Conservation (phyloP, 2,888 invertebrate genomes). For the Lepeophtheirus nordmannii region DNA sequence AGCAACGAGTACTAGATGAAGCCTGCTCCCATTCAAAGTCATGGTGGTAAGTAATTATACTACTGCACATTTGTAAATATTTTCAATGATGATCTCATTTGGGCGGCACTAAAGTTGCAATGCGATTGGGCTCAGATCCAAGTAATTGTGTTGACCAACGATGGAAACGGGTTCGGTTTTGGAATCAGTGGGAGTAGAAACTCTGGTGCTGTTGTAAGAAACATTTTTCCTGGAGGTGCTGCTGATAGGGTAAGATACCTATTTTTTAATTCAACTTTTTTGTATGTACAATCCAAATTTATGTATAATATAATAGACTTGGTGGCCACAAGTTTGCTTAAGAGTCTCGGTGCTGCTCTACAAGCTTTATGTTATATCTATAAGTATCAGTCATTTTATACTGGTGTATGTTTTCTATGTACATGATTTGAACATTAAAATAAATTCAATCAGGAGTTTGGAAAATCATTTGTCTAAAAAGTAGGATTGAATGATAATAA, state of each 20-base stretch:
- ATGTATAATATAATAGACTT: neutral
- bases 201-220: conserved; percentile 24
- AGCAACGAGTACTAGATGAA: conserved; percentile 3
- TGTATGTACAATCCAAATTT: neutral
- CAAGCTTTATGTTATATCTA: no score
- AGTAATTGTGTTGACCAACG: conserved; percentile 23
- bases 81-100: no score
- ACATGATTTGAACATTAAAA: no score
- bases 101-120: conserved; percentile 20
- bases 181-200: conserved; percentile 24
- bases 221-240: conserved; percentile 25
- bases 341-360: neutral
- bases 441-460: no score
- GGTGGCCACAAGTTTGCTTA: no score
- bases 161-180: conserved; percentile 25
- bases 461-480: no score
- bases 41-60: conserved; percentile 16
- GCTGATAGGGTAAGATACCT: conserved; percentile 22
- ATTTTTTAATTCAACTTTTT: neutral
- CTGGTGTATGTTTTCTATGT: no score
- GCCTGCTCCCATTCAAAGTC: conserved; percentile 6
- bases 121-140: conserved; percentile 25
- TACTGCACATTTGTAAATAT: neutral
- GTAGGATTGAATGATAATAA: no score
- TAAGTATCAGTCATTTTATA: no score